Evolutionary conservation across 2,113 vertebrate species (phyloP).

Genomic region (Neomonachus schauinslandi): DNA sequence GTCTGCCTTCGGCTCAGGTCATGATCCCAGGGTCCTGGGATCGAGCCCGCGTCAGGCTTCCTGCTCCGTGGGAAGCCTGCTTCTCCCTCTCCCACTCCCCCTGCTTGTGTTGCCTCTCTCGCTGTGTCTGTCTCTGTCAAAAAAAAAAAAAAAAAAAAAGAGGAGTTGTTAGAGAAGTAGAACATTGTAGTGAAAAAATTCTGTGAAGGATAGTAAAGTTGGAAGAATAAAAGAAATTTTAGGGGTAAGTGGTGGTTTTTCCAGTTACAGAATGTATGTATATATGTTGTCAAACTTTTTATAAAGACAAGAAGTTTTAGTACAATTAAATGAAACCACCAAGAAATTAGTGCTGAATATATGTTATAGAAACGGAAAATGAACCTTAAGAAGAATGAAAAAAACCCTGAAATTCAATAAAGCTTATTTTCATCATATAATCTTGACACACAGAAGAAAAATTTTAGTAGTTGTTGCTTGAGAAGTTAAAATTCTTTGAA

Average conservation of each 20-base stretch:
- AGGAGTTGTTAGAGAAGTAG: background rate
- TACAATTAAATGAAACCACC: background rate
- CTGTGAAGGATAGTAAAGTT: background rate
- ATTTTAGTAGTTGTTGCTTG: background rate
- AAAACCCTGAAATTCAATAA: background rate
- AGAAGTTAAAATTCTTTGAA: slow-evolving; percentile 16
- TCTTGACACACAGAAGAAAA: background rate
- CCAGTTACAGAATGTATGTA: background rate
- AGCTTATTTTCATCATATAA: background rate
- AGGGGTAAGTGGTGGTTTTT: background rate
- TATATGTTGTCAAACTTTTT: background rate
- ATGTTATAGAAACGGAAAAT: slow-evolving; percentile 37
- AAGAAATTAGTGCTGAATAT: background rate
- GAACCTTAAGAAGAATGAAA: slow-evolving; percentile 30
- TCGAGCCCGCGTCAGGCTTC: too few relatives aligned
- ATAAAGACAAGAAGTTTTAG: background rate
- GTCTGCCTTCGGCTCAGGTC: too few relatives aligned
- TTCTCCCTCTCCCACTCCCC: too few relatives aligned
- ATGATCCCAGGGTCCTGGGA: too few relatives aligned
- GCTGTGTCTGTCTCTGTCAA: too few relatives aligned
- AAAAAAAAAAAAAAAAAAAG: background rate
- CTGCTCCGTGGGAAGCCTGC: too few relatives aligned
- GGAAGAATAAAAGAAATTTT: background rate
- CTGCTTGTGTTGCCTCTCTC: too few relatives aligned
- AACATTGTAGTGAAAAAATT: background rate